Base-by-base conservation (phyloP, 1,140 invertebrate genomes). In the Hyphantria cunea region DNA sequence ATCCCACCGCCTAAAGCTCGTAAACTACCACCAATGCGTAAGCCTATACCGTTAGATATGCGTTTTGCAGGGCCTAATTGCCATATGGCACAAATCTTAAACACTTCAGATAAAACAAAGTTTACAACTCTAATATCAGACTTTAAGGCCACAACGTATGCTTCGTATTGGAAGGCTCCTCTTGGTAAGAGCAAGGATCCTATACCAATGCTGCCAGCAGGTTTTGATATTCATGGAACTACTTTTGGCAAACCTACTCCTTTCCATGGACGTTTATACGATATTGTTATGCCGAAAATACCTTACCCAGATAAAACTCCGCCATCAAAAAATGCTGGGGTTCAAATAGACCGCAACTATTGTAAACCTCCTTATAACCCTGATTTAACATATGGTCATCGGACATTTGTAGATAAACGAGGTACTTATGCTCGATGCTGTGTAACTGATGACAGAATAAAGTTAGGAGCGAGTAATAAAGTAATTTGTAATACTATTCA, bases 91-190 rank as follows among this genome's bases (percentile, higher is more conserved):
- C 11, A 71, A 49, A 68, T 92, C 12, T 63, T 90, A 25, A 91
- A 86, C 50, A 90, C 89, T 41, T 82, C 83, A 25, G 70, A 74
- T 0, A 84, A 90, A 80, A 85, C 90, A 9, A 90, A 91, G 68
- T 93, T 92, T 65, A 82, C 92, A 77, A 83, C 78, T 9, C 66
- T 93, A 3, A 85, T 91, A 47, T 78, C 84, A 13, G 91, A 93
- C 61, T 75, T 93, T 6, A 91, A 90, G 70, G 89, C 92, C 50
- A 92, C 92, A 0, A 56, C 84, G 4, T 92, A 92, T 69, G 37
- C 73, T 8, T 92, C 91, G 5, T 92, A 91, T 60, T 93, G 92
- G 92, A 89, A 86, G 56, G 85, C 86, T 64, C 65, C 80, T 39
- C 55, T 92, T 13, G 92, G 91, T 7, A 76, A 78, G 69, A 50